Base-by-base conservation (phyloP, 2,888 invertebrate species). In the Elgonia sp. region DNA sequence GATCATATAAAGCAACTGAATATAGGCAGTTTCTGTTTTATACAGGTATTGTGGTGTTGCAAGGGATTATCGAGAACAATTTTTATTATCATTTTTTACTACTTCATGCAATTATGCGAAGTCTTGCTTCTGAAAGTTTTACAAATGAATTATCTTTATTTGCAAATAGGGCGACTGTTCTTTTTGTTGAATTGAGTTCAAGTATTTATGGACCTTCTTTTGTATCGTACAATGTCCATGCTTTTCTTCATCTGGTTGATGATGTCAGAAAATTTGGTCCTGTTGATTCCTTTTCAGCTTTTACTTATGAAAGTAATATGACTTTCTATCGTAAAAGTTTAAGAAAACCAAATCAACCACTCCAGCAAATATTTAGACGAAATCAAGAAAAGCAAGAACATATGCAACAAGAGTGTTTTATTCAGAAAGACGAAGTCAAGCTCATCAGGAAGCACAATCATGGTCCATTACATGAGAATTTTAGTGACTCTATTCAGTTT, bases 261-360 rank as follows among this genome's bases (percentile, higher is more conserved):
- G 80, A 87, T 46, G 87, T 84, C 14, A 39, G 20, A 42, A 63
- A 29, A 9, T 80, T 80, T 53, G 84, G 87, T 0, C 21, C 46
- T 20, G 39, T 87, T 0, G 87, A 87, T 21, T 20, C 29, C 0
- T 87, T 80, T 46, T 79, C 79, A n/a, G 75, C 80, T 14, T 87
- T 84, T 60, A 63, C 50, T 4, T 87, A 62, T 20, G 84, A 87
- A 75, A 87, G 80, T 46, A 72, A 67, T 75, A 87, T 84, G 87
- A 69, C n/a, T n/a, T n/a, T n/a, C n/a, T n/a, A n/a, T n/a, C n/a
- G n/a, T n/a, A n/a, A n/a, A n/a, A n/a, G n/a, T n/a, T n/a, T n/a
- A n/a, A n/a, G 75, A 42, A 84, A 84, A 46, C 84, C 80, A 0
- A 62, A 84, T 20, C 60, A 73, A 55, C 62, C 84, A 4, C 46